Percentiles rank a stretch among this genome's conserved stretches.
phyloP scores from a whole-genome alignment of 2,797 vertebrate genomes.

The Squalus acanthias region DNA sequence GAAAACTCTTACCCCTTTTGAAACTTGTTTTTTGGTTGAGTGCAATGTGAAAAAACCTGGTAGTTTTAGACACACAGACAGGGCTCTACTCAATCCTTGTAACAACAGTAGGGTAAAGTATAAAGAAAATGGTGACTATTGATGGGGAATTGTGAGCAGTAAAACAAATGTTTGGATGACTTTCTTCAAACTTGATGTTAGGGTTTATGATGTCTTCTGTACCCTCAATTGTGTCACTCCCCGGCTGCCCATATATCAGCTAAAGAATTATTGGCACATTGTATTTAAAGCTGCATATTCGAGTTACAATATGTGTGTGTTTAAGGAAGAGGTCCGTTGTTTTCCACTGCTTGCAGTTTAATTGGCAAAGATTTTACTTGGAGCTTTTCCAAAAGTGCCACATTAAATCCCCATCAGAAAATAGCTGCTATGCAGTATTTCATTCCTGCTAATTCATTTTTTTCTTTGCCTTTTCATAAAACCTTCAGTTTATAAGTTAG shows the following conservation, averaged over 20 bases:
- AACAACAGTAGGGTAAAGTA: background rate
- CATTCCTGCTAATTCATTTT: background rate
- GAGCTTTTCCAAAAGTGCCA: background rate
- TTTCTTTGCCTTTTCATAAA: background rate
- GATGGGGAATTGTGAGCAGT: background rate
- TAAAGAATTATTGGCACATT: background rate
- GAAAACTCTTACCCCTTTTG: background rate
- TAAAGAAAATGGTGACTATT: background rate
- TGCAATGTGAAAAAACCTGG: background rate
- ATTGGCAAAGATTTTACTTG: constrained; percentile 23
- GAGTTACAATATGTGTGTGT: background rate
- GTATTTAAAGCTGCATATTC: background rate
- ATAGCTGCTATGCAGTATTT: constrained; percentile 7
- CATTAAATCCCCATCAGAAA: constrained; percentile 5
- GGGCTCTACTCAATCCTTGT: background rate
- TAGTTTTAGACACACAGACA: background rate
- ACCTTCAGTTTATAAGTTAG: background rate
- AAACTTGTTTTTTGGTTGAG: background rate
- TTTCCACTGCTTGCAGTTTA: background rate
- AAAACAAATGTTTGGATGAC: background rate
- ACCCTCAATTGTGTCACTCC: background rate
- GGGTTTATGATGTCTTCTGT: constrained; percentile 1
- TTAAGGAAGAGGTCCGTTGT: constrained; percentile 1
- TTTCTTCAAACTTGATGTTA: background rate
- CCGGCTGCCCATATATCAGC: background rate